Conservation (phyloP, 2,113 vertebrate species). For the Hassar affinis region DNA sequence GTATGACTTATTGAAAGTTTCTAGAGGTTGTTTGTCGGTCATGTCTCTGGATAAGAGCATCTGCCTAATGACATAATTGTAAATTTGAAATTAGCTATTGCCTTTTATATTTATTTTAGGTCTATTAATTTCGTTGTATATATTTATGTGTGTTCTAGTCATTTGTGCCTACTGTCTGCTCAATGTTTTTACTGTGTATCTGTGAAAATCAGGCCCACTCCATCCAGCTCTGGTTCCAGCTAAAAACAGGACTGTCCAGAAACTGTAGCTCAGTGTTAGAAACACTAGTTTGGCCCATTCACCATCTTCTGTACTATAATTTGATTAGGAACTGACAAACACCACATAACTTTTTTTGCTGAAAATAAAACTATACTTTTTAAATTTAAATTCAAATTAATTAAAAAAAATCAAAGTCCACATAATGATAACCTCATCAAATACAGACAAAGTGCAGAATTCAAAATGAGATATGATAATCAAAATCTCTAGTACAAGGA, state of each 20-base stretch:
- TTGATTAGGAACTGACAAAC: neutral
- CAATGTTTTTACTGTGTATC: too few relatives aligned
- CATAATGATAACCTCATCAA: neutral
- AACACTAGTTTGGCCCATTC: neutral
- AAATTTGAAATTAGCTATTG: too few relatives aligned
- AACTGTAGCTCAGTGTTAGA: neutral
- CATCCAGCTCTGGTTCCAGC: neutral
- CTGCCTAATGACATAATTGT: too few relatives aligned
- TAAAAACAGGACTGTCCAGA: neutral
- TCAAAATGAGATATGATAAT: neutral
- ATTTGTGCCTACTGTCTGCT: too few relatives aligned
- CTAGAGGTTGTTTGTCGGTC: neutral
- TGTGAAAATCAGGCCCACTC: too few relatives aligned
- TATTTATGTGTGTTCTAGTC: too few relatives aligned
- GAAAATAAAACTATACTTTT: neutral
- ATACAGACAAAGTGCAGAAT: neutral
- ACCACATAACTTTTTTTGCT: neutral
- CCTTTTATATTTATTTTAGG: too few relatives aligned
- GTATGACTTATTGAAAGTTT: slow-evolving; percentile 1
- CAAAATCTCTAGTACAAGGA: neutral
- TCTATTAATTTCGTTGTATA: too few relatives aligned
- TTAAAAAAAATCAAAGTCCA: neutral
- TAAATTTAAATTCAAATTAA: neutral
- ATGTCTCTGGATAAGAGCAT: too few relatives aligned
- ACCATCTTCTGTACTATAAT: neutral